phyloP scores from a whole-genome alignment of 2,888 invertebrate genomes.

The Ochropleura plecta region DNA sequence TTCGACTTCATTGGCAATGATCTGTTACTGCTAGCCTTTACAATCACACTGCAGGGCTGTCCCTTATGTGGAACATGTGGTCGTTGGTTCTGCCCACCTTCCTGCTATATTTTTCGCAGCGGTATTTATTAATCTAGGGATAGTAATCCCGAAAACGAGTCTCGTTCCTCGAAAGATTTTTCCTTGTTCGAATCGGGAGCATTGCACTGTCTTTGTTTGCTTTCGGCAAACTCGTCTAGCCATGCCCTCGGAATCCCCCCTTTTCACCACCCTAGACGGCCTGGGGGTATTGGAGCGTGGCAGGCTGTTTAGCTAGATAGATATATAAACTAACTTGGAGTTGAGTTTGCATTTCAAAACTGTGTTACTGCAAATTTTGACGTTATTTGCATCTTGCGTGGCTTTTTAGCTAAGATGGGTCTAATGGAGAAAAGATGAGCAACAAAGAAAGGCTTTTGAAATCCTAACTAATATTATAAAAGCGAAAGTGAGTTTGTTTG shows the following conservation, averaged over 20 bases:
- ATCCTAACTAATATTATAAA: too few species aligned
- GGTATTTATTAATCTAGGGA: neutral
- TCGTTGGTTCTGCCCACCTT: neutral
- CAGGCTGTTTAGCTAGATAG: neutral
- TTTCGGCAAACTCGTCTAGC: constrained; percentile 19
- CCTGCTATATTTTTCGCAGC: neutral
- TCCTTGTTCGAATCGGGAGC: neutral
- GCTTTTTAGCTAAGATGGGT: too few species aligned
- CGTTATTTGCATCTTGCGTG: too few species aligned
- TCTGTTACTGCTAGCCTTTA: neutral
- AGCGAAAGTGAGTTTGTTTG: too few species aligned
- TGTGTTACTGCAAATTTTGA: neutral
- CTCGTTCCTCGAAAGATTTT: neutral
- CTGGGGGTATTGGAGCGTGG: constrained; percentile 2
- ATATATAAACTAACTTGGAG: neutral
- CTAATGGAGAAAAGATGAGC: neutral
- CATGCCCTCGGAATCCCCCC: neutral
- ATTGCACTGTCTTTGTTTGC: constrained; percentile 11
- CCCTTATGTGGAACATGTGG: neutral
- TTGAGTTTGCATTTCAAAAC: neutral
- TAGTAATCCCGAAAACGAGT: neutral
- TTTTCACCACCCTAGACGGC: neutral
- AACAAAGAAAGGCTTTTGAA: neutral
- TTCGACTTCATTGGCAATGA: too few species aligned
- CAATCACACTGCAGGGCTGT: neutral